phyloP scores from a whole-genome alignment of 2,888 invertebrate genomes.

The Drosophila rubida region DNA sequence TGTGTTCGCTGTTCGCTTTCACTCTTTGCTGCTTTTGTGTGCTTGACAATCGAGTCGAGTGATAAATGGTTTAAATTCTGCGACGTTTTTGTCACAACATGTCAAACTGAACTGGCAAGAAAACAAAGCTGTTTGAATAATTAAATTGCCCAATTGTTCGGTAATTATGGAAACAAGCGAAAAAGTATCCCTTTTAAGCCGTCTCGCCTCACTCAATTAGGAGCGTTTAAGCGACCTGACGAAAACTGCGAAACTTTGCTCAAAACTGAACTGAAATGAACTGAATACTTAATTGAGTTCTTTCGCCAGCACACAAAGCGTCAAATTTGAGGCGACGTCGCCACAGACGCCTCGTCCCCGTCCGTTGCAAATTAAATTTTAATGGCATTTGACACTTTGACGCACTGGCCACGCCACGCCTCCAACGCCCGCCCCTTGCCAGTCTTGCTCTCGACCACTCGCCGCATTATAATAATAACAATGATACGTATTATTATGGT shows the following conservation, averaged over 20 bases:
- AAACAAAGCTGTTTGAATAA: slow-evolving; percentile 19
- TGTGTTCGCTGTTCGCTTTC: not conserved
- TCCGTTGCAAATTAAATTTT: slow-evolving; percentile 55
- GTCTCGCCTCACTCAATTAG: slow-evolving; percentile 39
- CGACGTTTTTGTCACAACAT: slow-evolving; percentile 4
- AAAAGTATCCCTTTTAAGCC: slow-evolving; percentile 14
- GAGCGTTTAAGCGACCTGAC: slow-evolving; percentile 31
- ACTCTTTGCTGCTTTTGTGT: not conserved
- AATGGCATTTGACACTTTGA: slow-evolving; percentile 70
- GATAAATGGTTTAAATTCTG: slow-evolving; percentile 6
- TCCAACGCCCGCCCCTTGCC: not conserved
- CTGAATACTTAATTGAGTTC: slow-evolving; percentile 44
- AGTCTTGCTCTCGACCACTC: too few species aligned
- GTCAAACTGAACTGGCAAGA: not conserved
- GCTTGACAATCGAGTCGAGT: not conserved
- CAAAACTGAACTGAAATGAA: slow-evolving; percentile 31
- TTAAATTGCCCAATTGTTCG: slow-evolving; percentile 42
- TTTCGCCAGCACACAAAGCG: slow-evolving; percentile 34
- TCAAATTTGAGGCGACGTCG: slow-evolving; percentile 35
- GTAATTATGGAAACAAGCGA: slow-evolving; percentile 35
- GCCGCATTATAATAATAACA: slow-evolving; percentile 10
- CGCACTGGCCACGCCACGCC: slow-evolving; percentile 24
- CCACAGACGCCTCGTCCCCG: slow-evolving; percentile 47
- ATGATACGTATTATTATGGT: slow-evolving; percentile 26
- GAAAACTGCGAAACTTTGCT: slow-evolving; percentile 19